These are phyloP conservation scores for Grallaria varia DNA, from an alignment of 2,113 vertebrate genomes.

Conservation along the genomic window DNA sequence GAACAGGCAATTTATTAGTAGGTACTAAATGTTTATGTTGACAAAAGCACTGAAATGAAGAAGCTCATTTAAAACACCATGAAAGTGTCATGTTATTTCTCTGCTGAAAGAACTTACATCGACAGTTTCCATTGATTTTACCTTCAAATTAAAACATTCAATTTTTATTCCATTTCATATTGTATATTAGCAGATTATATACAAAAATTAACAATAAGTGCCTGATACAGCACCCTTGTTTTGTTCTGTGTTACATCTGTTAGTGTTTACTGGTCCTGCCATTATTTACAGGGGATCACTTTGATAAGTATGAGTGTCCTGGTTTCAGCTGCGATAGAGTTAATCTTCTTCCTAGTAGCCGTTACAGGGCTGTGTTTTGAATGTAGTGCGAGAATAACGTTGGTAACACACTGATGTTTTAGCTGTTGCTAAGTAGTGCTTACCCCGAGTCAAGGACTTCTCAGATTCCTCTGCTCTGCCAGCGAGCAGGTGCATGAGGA, in stretches of 20 bases:
- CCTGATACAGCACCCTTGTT: not conserved
- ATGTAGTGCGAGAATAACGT: not conserved
- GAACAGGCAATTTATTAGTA: not conserved
- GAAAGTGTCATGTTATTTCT: not conserved
- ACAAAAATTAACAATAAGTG: not conserved
- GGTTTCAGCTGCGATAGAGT: not conserved
- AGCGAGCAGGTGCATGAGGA: not conserved
- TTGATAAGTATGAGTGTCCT: not conserved
- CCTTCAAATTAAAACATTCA: not conserved
- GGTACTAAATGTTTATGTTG: not conserved
- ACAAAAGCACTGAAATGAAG: not conserved
- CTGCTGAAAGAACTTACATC: not conserved
- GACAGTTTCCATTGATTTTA: not conserved
- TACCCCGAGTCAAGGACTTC: not conserved
- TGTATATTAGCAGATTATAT: not conserved
- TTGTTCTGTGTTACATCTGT: not conserved
- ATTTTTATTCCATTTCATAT: not conserved
- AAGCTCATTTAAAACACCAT: not conserved
- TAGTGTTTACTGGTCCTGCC: not conserved
- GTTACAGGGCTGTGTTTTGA: not conserved
- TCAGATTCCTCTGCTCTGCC: not conserved
- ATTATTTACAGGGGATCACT: not conserved
- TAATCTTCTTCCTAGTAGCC: not conserved
- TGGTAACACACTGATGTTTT: not conserved
- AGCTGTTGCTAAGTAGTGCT: not conserved